Evolutionary conservation across 2,113 vertebrate species (phyloP), one percentile per base, ranked within the genome.

Genomic region (Triplophysa siluroides): DNA sequence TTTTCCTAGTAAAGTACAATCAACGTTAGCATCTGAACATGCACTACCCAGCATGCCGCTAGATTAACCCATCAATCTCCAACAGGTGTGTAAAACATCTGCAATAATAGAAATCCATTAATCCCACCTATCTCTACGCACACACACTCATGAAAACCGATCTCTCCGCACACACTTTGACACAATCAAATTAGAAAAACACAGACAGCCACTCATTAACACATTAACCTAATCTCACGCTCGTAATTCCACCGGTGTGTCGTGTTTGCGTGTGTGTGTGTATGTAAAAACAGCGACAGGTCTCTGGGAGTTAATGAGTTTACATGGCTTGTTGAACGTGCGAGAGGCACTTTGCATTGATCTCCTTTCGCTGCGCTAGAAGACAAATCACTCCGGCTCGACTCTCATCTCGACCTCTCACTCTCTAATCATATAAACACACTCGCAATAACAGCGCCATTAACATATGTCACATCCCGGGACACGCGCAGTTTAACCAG

Each of bases 321-420:
- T 90, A 91, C 89, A 90, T 88, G 86, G 89, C 88, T 90, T 91
- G 91, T 91, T 93, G 89, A 87, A 79, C 88, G 83, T n/a, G 76
- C 50, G 86, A 92, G 88, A 92, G 88, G 90, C 85, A 85, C 90
- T 93, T 93, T 92, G 89, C 92, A 93, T 93, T 91, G 93, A 93
- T 93, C 90, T 88, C 76, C 60, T 50, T 64, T 67, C 89, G 86
- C 89, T 88, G 85, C 18, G 87, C 41, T 13, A 78, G 14, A 81
- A 83, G 84, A 81, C 83, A 84, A 87, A 88, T 85, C 87, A 67
- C 88, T 88, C 85, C 84, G 85, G 84, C 81, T 82, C 65, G 21
- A 81, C 56, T 85, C 80, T 87, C 80, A 81, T 88, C 87, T 89
- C 84, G 86, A 81, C 79, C 67, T 90, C 88, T 85, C 56, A 85